Conservation (phyloP, 2,113 vertebrate species). For the Hassar affinis region DNA sequence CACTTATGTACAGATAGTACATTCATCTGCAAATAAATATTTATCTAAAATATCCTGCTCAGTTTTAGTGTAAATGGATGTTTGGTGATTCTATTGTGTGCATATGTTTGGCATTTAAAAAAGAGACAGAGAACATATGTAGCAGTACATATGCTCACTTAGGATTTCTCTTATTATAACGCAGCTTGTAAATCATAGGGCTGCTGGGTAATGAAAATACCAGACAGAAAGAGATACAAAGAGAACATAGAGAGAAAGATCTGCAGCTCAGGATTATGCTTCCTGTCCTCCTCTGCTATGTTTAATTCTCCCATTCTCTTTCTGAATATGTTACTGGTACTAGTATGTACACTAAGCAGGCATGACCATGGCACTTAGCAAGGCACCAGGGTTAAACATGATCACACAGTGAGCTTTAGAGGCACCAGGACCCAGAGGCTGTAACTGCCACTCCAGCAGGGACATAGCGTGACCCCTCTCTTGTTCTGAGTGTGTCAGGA, state of each 20-base stretch:
- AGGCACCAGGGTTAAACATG: slow-evolving; percentile 61
- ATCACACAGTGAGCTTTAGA: slow-evolving; percentile 52
- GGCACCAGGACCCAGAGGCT: slow-evolving; percentile 28
- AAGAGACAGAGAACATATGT: slow-evolving; percentile 22
- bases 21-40: slow-evolving; percentile 22
- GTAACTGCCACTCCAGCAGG: slow-evolving; percentile 48
- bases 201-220: slow-evolving; percentile 51
- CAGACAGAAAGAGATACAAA: slow-evolving; percentile 30
- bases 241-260: slow-evolving; percentile 28
- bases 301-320: neutral
- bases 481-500: slow-evolving; percentile 59
- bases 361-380: slow-evolving; percentile 56
- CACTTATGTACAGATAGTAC: slow-evolving; percentile 30
- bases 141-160: slow-evolving; percentile 35
- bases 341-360: slow-evolving; percentile 62
- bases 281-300: neutral
- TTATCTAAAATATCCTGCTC: neutral
- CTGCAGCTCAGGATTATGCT: slow-evolving; percentile 13
- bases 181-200: slow-evolving; percentile 45
- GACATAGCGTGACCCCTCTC: slow-evolving; percentile 51
- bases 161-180: slow-evolving; percentile 1
- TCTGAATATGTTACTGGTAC: slow-evolving; percentile 17
- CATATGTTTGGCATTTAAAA: slow-evolving; percentile 11
- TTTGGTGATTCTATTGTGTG: slow-evolving; percentile 5
- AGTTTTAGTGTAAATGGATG: neutral